Conservation (phyloP, 2,113 vertebrate species). For the Carassius carassius region DNA sequence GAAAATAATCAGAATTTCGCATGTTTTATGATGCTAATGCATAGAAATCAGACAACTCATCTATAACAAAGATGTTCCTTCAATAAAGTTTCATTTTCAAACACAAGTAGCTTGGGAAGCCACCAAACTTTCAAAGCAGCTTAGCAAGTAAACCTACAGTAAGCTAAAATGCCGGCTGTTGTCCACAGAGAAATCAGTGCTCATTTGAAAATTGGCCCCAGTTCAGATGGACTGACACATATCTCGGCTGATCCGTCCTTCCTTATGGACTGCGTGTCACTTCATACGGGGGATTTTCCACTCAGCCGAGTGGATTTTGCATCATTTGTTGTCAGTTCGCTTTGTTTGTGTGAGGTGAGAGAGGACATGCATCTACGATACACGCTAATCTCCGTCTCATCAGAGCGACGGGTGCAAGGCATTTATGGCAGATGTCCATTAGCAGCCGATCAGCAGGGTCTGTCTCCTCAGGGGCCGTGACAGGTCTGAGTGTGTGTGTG, state of each 20-base stretch:
- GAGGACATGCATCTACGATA: slow-evolving; percentile 1
- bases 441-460: slow-evolving; percentile 53
- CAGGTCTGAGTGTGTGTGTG: slow-evolving; percentile 44
- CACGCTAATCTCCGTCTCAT: slow-evolving; percentile 30
- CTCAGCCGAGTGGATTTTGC: not conserved
- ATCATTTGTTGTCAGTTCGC: slow-evolving; percentile 23
- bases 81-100: not conserved
- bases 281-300: slow-evolving; percentile 42
- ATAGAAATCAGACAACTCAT: not conserved
- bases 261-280: slow-evolving; percentile 14
- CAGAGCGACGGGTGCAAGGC: slow-evolving; percentile 22
- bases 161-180: slow-evolving; percentile 18
- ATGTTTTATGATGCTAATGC: not conserved
- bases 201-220: slow-evolving; percentile 38
- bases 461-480: slow-evolving; percentile 48
- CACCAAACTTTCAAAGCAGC: not conserved
- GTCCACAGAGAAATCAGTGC: slow-evolving; percentile 17
- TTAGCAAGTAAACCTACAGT: not conserved
- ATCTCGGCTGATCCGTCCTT: not conserved
- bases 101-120: not conserved
- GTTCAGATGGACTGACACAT: slow-evolving; percentile 29
- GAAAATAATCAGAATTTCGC: not conserved
- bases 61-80: not conserved
- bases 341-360: slow-evolving; percentile 26
- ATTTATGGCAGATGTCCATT: slow-evolving; percentile 59